Evolutionary conservation across 2,797 vertebrate species (phyloP), one percentile per base, ranked within the genome.

Genomic region (Eremophila alpestris): DNA sequence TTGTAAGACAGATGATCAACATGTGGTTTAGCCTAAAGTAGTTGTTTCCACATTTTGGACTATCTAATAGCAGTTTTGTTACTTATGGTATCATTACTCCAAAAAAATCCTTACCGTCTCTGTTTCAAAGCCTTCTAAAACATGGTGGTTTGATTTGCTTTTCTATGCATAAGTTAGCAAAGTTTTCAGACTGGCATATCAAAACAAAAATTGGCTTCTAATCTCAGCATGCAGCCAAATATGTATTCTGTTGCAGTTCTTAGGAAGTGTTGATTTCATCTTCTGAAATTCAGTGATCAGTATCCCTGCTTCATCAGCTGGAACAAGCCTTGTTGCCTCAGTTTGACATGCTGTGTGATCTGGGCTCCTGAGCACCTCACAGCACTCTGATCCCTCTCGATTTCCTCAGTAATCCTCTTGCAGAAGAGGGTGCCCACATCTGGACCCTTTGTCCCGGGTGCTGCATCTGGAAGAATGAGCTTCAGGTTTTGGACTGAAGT

Each of bases 281-380:
- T 84, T 84, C 36, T 78, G 70, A 73, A 83, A 62, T 64, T 69
- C 75, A 60, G 11, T 46, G 34, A 29, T 78, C 22, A 15, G 27
- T 51, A 43, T 62, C 30, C 29, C n/a, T 52, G 32, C 59, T 68
- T 79, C 38, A 49, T 63, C 55, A 71, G 49, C 38, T 48, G 27
- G 54, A 84, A 29, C 18, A 30, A 52, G n/a, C 24, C 41, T 89
- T 0, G 0, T 82, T 84, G 4, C 45, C 34, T 38, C 58, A 34
- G 16, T 29, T 71, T 58, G 52, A 6, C 23, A 8, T 20, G 29
- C 54, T 64, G 16, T 63, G 62, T 0, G 0, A 5, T 71, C 18
- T 30, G n/a, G 30, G 40, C 56, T 69, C 9, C 32, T 69, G 51
- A 38, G 27, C 18, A 21, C 52, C 21, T 87, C 41, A 3, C 26